Conservation (phyloP, 2,888 invertebrate genomes). For the Beris morrisii region DNA sequence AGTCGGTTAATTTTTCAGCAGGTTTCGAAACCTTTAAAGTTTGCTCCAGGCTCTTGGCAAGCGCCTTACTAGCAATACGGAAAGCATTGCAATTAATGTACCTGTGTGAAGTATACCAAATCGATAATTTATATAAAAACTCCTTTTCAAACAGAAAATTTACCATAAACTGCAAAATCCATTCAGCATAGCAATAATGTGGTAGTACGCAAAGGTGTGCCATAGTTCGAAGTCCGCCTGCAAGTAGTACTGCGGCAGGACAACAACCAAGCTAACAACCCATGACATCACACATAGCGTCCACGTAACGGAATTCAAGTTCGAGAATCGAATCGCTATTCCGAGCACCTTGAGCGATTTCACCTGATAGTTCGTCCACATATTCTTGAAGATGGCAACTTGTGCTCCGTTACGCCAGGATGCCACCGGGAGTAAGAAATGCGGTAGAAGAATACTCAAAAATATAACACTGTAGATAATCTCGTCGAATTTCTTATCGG, state of each 20-base stretch:
- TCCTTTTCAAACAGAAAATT: conserved; percentile 10
- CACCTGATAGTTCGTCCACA: conserved; percentile 78
- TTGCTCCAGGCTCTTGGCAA: conserved; percentile 64
- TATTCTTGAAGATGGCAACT: conserved; percentile 75
- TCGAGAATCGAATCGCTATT: conserved; percentile 66
- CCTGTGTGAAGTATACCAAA: conserved; percentile 48
- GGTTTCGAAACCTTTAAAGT: conserved; percentile 66
- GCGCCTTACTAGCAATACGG: conserved; percentile 65
- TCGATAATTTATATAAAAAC: not conserved
- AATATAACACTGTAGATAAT: conserved; percentile 77
- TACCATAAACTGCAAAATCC: conserved; percentile 72
- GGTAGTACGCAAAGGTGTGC: conserved; percentile 74
- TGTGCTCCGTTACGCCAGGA: conserved; percentile 72
- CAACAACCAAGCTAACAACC: conserved; percentile 65
- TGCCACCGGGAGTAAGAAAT: conserved; percentile 68
- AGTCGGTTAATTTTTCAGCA: conserved; percentile 66
- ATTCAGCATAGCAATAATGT: conserved; percentile 74
- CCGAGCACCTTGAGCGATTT: conserved; percentile 56
- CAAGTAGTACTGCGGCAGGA: conserved; percentile 69
- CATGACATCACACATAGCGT: conserved; percentile 68
- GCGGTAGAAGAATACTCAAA: conserved; percentile 70
- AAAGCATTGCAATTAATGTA: conserved; percentile 68
- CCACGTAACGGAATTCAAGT: conserved; percentile 66
- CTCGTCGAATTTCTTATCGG: conserved; percentile 72
- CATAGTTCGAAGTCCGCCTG: conserved; percentile 72